Base-by-base conservation (phyloP, 1,140 invertebrate species). In the Drosophila cardini region DNA sequence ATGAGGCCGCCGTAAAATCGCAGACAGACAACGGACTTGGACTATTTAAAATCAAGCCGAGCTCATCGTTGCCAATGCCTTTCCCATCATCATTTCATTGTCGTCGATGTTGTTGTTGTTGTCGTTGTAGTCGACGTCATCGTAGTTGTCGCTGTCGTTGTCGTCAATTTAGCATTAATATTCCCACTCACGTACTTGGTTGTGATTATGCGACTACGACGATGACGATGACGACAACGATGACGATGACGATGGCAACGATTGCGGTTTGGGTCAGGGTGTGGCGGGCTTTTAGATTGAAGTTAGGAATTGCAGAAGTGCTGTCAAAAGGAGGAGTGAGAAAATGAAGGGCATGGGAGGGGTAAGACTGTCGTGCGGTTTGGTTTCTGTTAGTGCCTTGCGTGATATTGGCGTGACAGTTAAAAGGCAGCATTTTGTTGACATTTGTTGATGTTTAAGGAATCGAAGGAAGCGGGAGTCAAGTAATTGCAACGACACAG, bases 161-260 rank as follows among this genome's bases (percentile, higher is more conserved):
- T 82, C 85, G 83, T 91, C 90, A 91, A 91, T 85, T 90, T 90
- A 70, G 77, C 82, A 91, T 91, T 91, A 90, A 91, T 81, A 91
- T 90, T 91, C 90, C 90, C 78, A 90, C 86, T 91, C 90, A 91
- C 90, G 90, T 87, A 90, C 82, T 81, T 84, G 80, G 83, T 80
- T 91, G 90, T 91, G 90, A 91, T 91, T 91, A 90, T 90, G 82
- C 82, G 78, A 89, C 84, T 77, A 87, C 80, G 82, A 89, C 70
- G 30, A 71, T 30, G 58, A 53, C 57, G 55, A 34, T 16, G 64
- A 21, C 72, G 74, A 72, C 57, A 60, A 69, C 72, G 74, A 72
- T 61, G 63, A 69, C 72, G 55, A 50, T 60, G 55, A 52, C 72
- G 69, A 70, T 74, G 87, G 70, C 64, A 73, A 80, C 76, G 78